Evolutionary conservation across 2,888 invertebrate species (phyloP).

Genomic region (Dendrolimus houi): DNA sequence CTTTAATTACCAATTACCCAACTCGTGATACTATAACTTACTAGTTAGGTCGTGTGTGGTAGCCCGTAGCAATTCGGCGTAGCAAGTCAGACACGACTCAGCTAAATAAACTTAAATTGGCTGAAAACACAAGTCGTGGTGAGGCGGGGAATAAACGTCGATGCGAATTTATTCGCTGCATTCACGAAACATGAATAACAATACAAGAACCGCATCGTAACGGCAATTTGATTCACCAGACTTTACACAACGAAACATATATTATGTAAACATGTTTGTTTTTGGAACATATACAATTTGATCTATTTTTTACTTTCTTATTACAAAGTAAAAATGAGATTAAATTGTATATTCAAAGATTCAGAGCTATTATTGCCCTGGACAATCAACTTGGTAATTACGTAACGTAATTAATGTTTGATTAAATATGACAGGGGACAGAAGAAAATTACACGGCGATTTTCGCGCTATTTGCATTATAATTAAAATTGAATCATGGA

Average conservation of each 20-base stretch:
- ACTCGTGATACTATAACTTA: no score
- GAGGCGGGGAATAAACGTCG: slow-evolving; percentile 32
- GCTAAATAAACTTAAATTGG: slow-evolving; percentile 42
- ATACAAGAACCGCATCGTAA: not conserved
- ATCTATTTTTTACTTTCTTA: no score
- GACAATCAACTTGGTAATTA: slow-evolving; percentile 1
- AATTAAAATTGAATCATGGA: no score
- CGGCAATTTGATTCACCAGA: not conserved
- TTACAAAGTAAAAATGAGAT: no score
- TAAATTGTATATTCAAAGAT: no score
- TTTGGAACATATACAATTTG: no score
- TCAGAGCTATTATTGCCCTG: no score
- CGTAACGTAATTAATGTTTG: slow-evolving; percentile 11
- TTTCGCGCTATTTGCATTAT: not conserved
- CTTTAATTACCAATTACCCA: no score
- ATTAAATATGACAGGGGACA: slow-evolving; percentile 15
- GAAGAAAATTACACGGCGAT: slow-evolving; percentile 21
- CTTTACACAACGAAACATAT: not conserved
- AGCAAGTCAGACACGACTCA: slow-evolving; percentile 19
- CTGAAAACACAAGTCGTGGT: slow-evolving; percentile 37
- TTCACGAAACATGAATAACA: not conserved
- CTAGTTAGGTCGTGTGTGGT: slow-evolving; percentile 4
- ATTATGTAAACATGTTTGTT: no score
- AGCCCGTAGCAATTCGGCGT: slow-evolving; percentile 24
- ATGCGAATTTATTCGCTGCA: slow-evolving; percentile 32